Evolutionary conservation across 2,113 vertebrate genomes (phyloP).

Genomic region (Ciconia stormi): DNA sequence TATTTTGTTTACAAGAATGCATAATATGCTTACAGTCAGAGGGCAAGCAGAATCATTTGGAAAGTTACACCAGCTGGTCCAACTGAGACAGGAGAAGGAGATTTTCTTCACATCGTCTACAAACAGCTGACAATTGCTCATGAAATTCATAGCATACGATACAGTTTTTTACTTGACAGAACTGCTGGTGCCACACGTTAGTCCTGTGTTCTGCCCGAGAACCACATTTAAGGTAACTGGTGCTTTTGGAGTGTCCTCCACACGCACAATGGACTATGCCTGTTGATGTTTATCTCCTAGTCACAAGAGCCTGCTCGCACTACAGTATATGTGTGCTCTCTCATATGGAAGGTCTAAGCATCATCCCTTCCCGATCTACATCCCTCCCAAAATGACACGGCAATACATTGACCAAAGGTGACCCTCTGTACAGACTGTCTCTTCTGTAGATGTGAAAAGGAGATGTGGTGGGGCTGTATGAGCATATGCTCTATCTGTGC

Average conservation of each 20-base stretch:
- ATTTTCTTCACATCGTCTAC: neutral
- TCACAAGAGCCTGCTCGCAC: neutral
- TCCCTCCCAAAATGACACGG: neutral
- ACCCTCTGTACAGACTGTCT: neutral
- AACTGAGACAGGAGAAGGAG: accelerated
- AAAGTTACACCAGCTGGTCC: neutral
- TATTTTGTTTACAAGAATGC: neutral
- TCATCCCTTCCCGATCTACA: neutral
- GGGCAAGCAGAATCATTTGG: neutral
- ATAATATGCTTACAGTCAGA: neutral
- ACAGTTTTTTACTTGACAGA: neutral
- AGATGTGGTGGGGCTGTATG: neutral
- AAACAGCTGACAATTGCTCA: neutral
- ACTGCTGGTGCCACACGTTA: neutral
- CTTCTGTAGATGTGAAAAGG: neutral
- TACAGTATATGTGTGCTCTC: too few species aligned
- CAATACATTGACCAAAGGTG: neutral
- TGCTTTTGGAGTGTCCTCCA: neutral
- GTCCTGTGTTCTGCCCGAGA: neutral
- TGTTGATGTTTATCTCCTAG: neutral
- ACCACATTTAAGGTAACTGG: neutral
- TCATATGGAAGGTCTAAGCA: neutral
- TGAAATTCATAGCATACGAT: neutral
- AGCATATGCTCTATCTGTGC: neutral
- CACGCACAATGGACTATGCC: neutral